Conservation (phyloP, 2,888 invertebrate species). For the Eupithecia abbreviata region DNA sequence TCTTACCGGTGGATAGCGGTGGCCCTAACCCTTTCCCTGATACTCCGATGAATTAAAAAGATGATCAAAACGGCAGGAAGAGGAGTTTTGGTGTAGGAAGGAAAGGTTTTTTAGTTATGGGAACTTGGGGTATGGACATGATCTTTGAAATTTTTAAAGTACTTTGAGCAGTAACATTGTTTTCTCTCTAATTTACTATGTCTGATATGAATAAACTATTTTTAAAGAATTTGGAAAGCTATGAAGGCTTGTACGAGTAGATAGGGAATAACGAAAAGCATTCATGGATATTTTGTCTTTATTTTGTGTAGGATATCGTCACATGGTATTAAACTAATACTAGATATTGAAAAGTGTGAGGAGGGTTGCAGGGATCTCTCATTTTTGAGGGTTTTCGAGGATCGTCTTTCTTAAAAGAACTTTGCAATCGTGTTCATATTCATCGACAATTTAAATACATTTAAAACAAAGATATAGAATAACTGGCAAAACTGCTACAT, state of each 20-base stretch:
- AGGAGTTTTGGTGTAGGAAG: neutral
- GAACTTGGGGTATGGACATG: neutral
- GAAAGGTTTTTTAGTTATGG: neutral
- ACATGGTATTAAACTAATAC: neutral
- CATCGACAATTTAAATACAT: neutral
- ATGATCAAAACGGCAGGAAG: neutral
- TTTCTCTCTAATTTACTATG: too few species aligned
- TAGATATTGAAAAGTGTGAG: neutral
- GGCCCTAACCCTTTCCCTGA: conserved; percentile 33
- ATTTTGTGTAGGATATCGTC: neutral
- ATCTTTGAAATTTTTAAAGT: neutral
- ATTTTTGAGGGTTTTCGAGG: neutral
- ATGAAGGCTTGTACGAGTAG: neutral
- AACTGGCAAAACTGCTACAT: neutral
- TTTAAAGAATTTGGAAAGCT: neutral
- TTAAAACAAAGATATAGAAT: neutral
- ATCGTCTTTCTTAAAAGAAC: neutral
- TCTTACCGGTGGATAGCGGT: conserved; percentile 84
- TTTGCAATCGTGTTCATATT: neutral
- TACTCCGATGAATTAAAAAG: conserved; percentile 29
- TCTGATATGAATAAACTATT: too few species aligned
- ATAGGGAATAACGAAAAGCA: neutral
- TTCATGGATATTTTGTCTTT: neutral
- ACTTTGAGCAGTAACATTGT: neutral
- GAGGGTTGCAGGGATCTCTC: neutral